phyloP scores from a whole-genome alignment of 1,140 invertebrate genomes.

The Geopemphigus sp. region DNA sequence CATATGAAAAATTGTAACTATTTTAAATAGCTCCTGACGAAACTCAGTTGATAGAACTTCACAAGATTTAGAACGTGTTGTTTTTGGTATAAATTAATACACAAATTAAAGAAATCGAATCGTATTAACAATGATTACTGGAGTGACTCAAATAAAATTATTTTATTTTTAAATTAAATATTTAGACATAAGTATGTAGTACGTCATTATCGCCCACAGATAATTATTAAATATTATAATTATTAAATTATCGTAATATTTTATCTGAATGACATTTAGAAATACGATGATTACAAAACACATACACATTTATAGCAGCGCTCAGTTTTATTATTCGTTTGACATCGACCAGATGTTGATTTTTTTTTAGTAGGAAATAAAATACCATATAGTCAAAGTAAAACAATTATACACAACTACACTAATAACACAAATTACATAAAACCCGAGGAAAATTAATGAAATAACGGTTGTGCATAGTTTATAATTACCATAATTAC shows the following conservation, averaged over 20 bases:
- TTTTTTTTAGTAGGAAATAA: slow-evolving; percentile 4
- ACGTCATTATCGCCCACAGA: not conserved
- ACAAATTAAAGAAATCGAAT: too few relatives aligned
- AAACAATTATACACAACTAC: slow-evolving; percentile 17
- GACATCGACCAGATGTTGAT: slow-evolving; percentile 23
- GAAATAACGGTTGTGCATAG: not conserved
- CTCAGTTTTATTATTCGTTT: slow-evolving; percentile 18
- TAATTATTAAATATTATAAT: not conserved
- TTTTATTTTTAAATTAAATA: not conserved
- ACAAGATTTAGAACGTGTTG: too few relatives aligned
- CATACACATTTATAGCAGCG: not conserved
- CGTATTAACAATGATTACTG: too few relatives aligned
- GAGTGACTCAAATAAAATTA: too few relatives aligned
- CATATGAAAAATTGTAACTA: too few relatives aligned
- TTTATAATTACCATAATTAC: not conserved
- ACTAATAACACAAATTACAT: not conserved
- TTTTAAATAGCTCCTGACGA: too few relatives aligned
- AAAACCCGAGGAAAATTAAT: not conserved
- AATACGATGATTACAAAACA: not conserved
- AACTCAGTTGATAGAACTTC: too few relatives aligned
- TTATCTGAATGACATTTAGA: not conserved
- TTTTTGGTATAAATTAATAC: too few relatives aligned
- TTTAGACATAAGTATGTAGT: too few relatives aligned
- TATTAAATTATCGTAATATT: not conserved
- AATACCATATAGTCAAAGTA: slow-evolving; percentile 27